These are phyloP conservation scores for Leptinotarsa defecta DNA, from an alignment of 1,140 invertebrate genomes.

Conservation along the genomic window DNA sequence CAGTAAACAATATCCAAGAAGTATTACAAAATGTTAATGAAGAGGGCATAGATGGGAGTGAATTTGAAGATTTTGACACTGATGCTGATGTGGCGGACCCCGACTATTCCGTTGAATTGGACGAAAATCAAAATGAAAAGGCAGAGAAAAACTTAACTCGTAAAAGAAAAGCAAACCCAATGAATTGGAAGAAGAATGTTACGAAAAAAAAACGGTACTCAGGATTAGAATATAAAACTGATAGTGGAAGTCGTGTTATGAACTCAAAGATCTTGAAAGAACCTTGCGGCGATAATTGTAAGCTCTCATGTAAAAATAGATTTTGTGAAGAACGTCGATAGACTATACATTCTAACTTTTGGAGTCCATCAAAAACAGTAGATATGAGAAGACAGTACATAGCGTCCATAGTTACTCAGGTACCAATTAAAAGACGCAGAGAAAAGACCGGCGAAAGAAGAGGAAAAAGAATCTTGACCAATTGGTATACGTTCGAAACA, in stretches of 20 bases:
- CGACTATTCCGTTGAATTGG: neutral
- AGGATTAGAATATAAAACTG: too few species aligned
- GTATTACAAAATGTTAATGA: neutral
- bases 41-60: neutral
- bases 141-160: neutral
- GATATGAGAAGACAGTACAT: too few species aligned
- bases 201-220: too few species aligned
- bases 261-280: too few species aligned
- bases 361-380: too few species aligned
- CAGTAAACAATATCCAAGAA: neutral
- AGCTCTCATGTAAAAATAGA: too few species aligned
- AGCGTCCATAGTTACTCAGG: too few species aligned
- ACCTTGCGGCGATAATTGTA: too few species aligned
- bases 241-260: too few species aligned
- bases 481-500: neutral
- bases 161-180: slow-evolving; percentile 1
- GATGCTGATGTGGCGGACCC: neutral
- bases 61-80: slow-evolving; percentile 1
- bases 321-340: too few species aligned
- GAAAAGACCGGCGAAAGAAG: neutral
- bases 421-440: too few species aligned
- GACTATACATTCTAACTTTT: too few species aligned
- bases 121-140: neutral
- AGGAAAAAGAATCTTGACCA: neutral
- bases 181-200: neutral